These are phyloP conservation scores for Platynereis dumerilii DNA, from an alignment of 2,888 invertebrate species.

Conservation along the genomic window DNA sequence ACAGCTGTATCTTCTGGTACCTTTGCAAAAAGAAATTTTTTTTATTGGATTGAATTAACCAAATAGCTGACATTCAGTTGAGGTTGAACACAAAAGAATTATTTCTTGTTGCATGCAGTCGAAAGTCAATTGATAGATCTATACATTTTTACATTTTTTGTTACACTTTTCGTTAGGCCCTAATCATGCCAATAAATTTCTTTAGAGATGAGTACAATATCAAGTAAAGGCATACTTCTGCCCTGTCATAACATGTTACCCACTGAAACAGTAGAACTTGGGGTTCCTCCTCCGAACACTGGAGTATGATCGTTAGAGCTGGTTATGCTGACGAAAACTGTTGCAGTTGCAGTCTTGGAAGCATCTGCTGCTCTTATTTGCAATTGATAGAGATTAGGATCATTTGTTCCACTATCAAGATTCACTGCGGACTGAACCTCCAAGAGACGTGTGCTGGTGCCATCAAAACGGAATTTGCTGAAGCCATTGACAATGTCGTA, in stretches of 20 bases:
- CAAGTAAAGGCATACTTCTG: no score
- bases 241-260: no score
- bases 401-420: background rate
- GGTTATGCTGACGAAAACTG: background rate
- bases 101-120: no score
- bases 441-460: background rate
- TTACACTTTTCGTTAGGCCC: no score
- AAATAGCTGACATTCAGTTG: no score
- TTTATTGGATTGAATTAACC: no score
- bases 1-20: background rate
- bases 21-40: background rate
- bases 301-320: background rate
- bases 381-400: background rate
- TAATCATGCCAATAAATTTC: no score
- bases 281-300: background rate
- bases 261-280: no score
- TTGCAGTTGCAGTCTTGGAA: background rate
- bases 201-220: no score
- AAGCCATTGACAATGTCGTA: background rate
- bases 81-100: no score
- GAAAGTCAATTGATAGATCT: no score
- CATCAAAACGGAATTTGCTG: background rate
- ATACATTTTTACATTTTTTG: no score
- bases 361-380: background rate
- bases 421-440: background rate